Base-by-base conservation (phyloP, 64 coral and sea anemone species). In the Porites lutea region DNA sequence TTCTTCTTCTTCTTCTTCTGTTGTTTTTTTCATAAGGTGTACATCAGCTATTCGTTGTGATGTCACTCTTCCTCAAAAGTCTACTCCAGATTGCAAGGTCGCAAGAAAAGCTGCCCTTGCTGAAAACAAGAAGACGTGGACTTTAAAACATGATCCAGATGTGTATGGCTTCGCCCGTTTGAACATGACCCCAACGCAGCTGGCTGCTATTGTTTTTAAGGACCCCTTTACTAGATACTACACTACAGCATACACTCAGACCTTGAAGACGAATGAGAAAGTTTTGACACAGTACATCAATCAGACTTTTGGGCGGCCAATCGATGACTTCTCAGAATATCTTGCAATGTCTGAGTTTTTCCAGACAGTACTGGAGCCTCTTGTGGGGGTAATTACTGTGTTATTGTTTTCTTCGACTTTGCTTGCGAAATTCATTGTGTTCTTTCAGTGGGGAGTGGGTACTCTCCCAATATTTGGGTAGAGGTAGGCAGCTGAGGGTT, bases 181-280 rank as follows among this genome's bases (percentile, higher is more conserved):
- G 53, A 80, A 80, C 4, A 80, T 80, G 77, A 80, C 77, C 12
- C 11, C 6, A 15, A 2, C 9, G 22, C 2, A 80, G 23, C 20
- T 80, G 53, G 52, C 52, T 60, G 9, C 7, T 18, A 55, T 61
- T 59, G 77, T 23, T 43, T 7, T 22, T 1, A 59, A 58, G 16
- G 77, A 80, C 77, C 77, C 77, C 5, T 80, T 80, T 55, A 44
- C 13, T n/a, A 16, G 53, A 61, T 80, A 80, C 77, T 80, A 60
- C 21, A 59, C 20, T 13, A 27, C 10, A 23, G 55, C n/a, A 0
- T 80, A 59, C 23, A 6, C 37, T 3, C 10, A 23, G 53, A 60
- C 23, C n/a, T 2, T n/a, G 60, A 0, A 3, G 4, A 7, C 10
- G 0, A 80, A 9, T 21, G 21, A 14, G 3, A 2, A 4, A 59